Evolutionary conservation across 2,888 invertebrate species (phyloP).

Genomic region (Halictus quadricinctus): DNA sequence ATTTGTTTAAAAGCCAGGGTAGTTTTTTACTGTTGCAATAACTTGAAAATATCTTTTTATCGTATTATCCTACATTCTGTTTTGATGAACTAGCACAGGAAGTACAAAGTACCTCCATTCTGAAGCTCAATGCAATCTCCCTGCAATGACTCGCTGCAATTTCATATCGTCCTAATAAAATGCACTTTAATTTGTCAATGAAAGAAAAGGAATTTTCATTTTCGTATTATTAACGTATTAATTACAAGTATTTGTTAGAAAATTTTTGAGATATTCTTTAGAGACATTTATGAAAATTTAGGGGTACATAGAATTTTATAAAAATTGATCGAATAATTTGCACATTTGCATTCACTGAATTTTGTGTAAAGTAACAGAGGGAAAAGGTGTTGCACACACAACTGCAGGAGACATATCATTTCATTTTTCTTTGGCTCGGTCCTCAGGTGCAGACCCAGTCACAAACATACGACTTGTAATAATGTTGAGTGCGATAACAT

Average conservation of each 20-base stretch:
- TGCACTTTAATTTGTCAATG: background rate
- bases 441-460: constrained; percentile 1
- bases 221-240: too few relatives aligned
- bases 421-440: constrained; percentile 22
- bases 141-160: background rate
- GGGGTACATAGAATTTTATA: background rate
- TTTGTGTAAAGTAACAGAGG: background rate
- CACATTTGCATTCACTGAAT: background rate
- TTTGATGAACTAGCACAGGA: background rate
- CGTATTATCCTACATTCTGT: background rate
- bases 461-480: constrained; percentile 13
- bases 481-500: constrained; percentile 21
- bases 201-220: background rate
- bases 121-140: too few relatives aligned
- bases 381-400: background rate
- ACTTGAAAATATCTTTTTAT: background rate
- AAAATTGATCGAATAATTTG: background rate
- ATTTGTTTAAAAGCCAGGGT: background rate
- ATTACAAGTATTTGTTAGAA: too few relatives aligned
- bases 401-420: background rate
- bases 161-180: background rate
- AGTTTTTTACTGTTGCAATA: background rate
- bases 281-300: too few relatives aligned
- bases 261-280: too few relatives aligned
- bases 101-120: background rate